A percentile compares a stretch with the other conserved stretches of the same genome.
phyloP scores from a whole-genome alignment of 2,113 vertebrate species.

The Amia ocellicauda region DNA sequence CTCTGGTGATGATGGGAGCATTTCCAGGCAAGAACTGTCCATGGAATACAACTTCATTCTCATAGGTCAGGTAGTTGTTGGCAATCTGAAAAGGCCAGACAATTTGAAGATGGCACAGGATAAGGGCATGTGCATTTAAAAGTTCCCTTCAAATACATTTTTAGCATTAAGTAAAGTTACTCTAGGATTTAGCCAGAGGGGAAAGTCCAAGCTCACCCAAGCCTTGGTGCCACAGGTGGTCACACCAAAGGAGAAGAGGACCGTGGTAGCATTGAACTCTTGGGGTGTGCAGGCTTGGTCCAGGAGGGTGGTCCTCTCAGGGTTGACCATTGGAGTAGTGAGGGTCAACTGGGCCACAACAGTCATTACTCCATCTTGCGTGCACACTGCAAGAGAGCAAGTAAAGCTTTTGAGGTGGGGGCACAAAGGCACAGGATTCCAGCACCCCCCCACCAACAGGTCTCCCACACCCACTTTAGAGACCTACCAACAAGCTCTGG shows the following conservation, averaged over 20 bases:
- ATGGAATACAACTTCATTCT: slow-evolving; percentile 35
- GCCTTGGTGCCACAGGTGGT: slow-evolving; percentile 33
- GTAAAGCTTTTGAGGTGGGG: too few species aligned
- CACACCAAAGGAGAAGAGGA: slow-evolving; percentile 35
- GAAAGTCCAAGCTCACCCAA: slow-evolving; percentile 10
- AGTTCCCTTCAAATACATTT: too few species aligned
- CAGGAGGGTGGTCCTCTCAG: slow-evolving; percentile 24
- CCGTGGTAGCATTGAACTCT: slow-evolving; percentile 9
- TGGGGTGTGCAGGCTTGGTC: slow-evolving; percentile 27
- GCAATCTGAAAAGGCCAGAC: slow-evolving; percentile 25
- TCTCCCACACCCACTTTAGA: too few species aligned
- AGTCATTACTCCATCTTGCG: slow-evolving; percentile 34
- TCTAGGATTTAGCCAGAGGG: neutral
- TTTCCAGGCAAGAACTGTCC: slow-evolving; percentile 11
- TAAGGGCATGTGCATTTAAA: too few species aligned
- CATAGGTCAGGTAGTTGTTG: slow-evolving; percentile 29
- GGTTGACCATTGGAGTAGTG: slow-evolving; percentile 26
- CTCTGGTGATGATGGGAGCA: slow-evolving; percentile 32
- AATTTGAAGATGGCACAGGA: neutral
- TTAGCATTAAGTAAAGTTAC: too few species aligned
- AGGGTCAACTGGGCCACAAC: slow-evolving; percentile 16
- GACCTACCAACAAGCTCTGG: neutral
- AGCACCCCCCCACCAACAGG: too few species aligned
- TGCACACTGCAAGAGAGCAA: slow-evolving; percentile 26
- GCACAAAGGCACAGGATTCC: too few species aligned